Conservation (phyloP, 2,888 invertebrate genomes). For the Leptinotarsa tumamoca region DNA sequence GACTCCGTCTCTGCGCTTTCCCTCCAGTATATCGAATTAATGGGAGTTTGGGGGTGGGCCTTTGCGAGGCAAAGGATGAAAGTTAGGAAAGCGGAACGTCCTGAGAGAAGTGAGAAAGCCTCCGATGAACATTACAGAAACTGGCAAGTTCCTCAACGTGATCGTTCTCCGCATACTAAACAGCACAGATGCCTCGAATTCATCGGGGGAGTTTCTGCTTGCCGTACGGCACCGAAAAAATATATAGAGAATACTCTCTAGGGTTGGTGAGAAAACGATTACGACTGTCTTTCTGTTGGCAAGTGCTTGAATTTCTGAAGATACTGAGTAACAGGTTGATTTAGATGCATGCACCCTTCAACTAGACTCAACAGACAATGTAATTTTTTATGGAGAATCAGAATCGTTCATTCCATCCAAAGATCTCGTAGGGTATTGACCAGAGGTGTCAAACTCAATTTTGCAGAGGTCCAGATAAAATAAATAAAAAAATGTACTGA, state of each 20-base stretch:
- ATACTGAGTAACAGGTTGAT: no score
- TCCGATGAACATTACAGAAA: slow-evolving; percentile 60
- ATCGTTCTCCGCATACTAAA: slow-evolving; percentile 60
- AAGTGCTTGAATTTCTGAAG: no score
- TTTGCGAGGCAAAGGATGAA: slow-evolving; percentile 54
- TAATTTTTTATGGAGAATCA: no score
- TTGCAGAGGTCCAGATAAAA: no score
- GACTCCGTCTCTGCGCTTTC: not conserved
- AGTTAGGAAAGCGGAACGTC: slow-evolving; percentile 56
- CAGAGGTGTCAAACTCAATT: no score
- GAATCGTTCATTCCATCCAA: no score
- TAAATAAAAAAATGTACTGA: no score
- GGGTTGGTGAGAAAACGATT: not conserved
- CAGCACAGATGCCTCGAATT: slow-evolving; percentile 45
- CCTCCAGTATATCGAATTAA: not conserved
- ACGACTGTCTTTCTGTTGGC: not conserved
- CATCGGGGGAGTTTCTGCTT: slow-evolving; percentile 29
- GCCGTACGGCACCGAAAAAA: not conserved
- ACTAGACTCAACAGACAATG: no score
- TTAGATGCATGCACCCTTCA: no score
- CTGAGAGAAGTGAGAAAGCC: slow-evolving; percentile 62
- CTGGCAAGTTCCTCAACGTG: slow-evolving; percentile 61
- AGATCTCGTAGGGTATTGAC: no score
- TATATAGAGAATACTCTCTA: not conserved
- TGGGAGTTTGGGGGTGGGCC: slow-evolving; percentile 22